Conservation (phyloP, 64 coral and sea anemone species). For the Platygyra sinensis region DNA sequence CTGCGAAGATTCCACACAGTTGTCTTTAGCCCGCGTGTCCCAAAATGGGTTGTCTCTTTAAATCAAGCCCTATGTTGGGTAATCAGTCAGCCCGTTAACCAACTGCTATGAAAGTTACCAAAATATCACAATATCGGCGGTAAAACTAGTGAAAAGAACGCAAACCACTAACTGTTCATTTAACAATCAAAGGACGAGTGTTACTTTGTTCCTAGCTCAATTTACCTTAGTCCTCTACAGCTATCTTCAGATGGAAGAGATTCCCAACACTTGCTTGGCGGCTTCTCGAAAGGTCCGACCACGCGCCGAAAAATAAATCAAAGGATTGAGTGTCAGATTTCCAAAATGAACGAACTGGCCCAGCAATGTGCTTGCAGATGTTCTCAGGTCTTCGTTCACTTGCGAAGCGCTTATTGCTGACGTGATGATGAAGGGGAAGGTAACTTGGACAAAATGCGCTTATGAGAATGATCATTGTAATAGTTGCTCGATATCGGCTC, state of each 20-base stretch:
- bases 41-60: too few relatives aligned
- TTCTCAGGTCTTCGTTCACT: slow-evolving; percentile 6
- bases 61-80: too few relatives aligned
- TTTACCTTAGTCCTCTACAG: background rate
- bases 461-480: slow-evolving; percentile 31
- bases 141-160: too few relatives aligned
- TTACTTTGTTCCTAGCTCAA: background rate
- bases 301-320: slow-evolving; percentile 42
- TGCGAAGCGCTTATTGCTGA: slow-evolving; percentile 18
- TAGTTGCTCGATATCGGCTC: slow-evolving; percentile 8
- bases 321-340: background rate
- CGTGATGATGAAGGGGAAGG: slow-evolving; percentile 5
- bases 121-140: too few relatives aligned
- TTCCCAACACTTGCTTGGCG: background rate
- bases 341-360: slow-evolving; percentile 10
- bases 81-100: too few relatives aligned
- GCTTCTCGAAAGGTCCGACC: background rate
- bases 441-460: slow-evolving; percentile 18
- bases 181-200: too few relatives aligned
- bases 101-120: too few relatives aligned
- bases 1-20: too few relatives aligned
- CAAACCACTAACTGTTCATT: too few relatives aligned
- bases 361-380: background rate
- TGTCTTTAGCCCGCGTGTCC: too few relatives aligned
- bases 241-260: background rate